A percentile compares a stretch with the other conserved stretches of the same genome.
Evolutionary conservation across 92 coral and sea anemone genomes (phyloP).

Genomic region (Epizoanthus scotinus): DNA sequence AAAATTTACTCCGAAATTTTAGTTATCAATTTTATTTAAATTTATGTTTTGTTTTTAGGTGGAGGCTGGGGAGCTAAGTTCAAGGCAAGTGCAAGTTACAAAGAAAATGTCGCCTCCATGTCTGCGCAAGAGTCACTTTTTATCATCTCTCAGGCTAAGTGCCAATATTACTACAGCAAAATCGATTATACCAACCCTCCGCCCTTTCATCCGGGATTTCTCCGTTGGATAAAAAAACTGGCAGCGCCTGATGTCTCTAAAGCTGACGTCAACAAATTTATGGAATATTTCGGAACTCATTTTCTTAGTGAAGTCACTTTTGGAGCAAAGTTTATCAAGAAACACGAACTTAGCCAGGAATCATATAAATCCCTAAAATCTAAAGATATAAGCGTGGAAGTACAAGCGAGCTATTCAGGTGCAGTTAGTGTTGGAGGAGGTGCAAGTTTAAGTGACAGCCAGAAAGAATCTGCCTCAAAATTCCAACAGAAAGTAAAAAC

Average conservation of each 20-base stretch:
- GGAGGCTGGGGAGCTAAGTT: slow-evolving; percentile 64
- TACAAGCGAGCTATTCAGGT: slow-evolving; percentile 67
- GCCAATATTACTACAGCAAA: slow-evolving; percentile 68
- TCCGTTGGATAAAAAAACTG: slow-evolving; percentile 55
- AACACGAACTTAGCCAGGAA: slow-evolving; percentile 58
- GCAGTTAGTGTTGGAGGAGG: slow-evolving; percentile 57
- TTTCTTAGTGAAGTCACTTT: slow-evolving; percentile 57
- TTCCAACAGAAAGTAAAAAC: slow-evolving; percentile 65
- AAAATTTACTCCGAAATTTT: too few relatives aligned
- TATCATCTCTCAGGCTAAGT: slow-evolving; percentile 63
- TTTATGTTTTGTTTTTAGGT: slow-evolving; percentile 7
- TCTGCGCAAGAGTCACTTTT: slow-evolving; percentile 64
- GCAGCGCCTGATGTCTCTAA: slow-evolving; percentile 29
- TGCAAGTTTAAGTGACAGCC: slow-evolving; percentile 43
- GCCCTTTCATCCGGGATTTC: slow-evolving; percentile 72
- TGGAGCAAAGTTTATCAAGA: slow-evolving; percentile 68
- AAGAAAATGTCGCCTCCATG: slow-evolving; percentile 54
- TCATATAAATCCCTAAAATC: slow-evolving; percentile 45
- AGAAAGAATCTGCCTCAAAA: slow-evolving; percentile 45
- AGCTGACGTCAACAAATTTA: slow-evolving; percentile 49
- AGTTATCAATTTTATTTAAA: too few relatives aligned
- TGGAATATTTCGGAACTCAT: slow-evolving; percentile 70
- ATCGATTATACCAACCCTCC: slow-evolving; percentile 58
- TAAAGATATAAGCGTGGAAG: slow-evolving; percentile 53
- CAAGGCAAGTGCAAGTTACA: slow-evolving; percentile 66